A percentile compares a stretch with the other conserved stretches of the same genome.
These are phyloP conservation scores for Delia radicum DNA, from an alignment of 1,140 invertebrate species.

Conservation along the genomic window DNA sequence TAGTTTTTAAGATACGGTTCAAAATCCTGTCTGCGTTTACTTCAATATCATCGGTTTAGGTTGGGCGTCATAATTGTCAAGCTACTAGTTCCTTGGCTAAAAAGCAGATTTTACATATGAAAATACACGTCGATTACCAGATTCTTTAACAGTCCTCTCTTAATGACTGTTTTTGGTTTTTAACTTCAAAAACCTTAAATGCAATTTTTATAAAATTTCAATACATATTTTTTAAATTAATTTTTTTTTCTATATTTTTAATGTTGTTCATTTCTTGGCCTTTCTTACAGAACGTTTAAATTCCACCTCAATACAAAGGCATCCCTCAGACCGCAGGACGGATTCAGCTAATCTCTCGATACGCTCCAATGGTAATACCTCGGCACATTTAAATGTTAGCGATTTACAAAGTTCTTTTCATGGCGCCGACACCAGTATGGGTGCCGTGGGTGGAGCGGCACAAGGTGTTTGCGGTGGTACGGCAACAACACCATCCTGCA, in stretches of 20 bases:
- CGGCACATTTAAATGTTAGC: constrained; percentile 43
- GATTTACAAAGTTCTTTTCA: constrained; percentile 46
- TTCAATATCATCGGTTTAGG: too few relatives aligned
- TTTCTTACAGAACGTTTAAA: constrained; percentile 44
- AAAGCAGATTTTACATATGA: background rate
- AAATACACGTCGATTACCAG: too few relatives aligned
- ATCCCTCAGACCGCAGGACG: constrained; percentile 51
- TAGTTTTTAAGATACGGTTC: too few relatives aligned
- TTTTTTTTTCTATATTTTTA: background rate
- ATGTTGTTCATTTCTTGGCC: background rate
- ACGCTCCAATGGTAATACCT: constrained; percentile 50
- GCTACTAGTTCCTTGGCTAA: background rate
- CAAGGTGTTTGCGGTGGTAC: constrained; percentile 33
- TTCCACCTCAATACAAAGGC: constrained; percentile 46
- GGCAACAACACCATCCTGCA: constrained; percentile 33
- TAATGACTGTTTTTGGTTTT: too few relatives aligned
- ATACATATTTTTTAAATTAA: background rate
- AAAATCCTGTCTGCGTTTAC: too few relatives aligned
- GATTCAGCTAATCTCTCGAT: constrained; percentile 46
- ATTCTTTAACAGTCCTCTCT: too few relatives aligned
- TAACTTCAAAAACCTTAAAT: background rate
- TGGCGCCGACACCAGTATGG: constrained; percentile 25
- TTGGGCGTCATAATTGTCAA: too few relatives aligned
- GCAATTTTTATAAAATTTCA: background rate
- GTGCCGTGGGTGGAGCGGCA: constrained; percentile 29